phyloP scores from a whole-genome alignment of 53 echinoderm and acorn worm genomes.

The Mesocentrotus franciscanus region DNA sequence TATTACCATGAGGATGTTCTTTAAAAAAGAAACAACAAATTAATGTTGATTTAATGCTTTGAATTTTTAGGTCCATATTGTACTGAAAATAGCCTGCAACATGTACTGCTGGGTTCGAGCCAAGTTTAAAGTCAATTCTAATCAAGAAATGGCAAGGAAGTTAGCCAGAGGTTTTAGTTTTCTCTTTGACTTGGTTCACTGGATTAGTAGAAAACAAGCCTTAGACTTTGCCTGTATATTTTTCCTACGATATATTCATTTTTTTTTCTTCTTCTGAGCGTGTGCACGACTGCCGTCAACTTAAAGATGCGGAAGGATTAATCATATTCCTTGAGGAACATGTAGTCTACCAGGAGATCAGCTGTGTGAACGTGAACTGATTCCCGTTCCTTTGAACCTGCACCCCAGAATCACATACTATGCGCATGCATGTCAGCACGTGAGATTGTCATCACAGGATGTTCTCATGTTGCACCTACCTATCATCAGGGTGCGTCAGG shows the following conservation, averaged over 20 bases:
- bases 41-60: too few relatives aligned
- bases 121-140: too few relatives aligned
- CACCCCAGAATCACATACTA: not conserved
- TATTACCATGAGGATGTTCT: too few relatives aligned
- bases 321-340: not conserved
- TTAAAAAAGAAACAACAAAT: too few relatives aligned
- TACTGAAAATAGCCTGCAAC: too few relatives aligned
- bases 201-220: too few relatives aligned
- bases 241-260: too few relatives aligned
- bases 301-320: not conserved
- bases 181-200: too few relatives aligned
- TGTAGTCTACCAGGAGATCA: not conserved
- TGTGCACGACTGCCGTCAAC: not conserved
- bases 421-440: not conserved
- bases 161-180: too few relatives aligned
- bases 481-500: not conserved
- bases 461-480: not conserved
- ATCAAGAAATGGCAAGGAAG: too few relatives aligned
- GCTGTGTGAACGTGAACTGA: not conserved
- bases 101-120: too few relatives aligned
- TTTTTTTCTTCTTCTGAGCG: not conserved
- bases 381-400: not conserved
- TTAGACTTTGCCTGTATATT: not conserved
- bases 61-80: too few relatives aligned
- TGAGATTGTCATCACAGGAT: constrained; percentile 37